A percentile compares a stretch with the other conserved stretches of the same genome.
These are phyloP conservation scores for Caenorhabditis virilis DNA, from an alignment of 2,888 invertebrate species.

Conservation along the genomic window DNA sequence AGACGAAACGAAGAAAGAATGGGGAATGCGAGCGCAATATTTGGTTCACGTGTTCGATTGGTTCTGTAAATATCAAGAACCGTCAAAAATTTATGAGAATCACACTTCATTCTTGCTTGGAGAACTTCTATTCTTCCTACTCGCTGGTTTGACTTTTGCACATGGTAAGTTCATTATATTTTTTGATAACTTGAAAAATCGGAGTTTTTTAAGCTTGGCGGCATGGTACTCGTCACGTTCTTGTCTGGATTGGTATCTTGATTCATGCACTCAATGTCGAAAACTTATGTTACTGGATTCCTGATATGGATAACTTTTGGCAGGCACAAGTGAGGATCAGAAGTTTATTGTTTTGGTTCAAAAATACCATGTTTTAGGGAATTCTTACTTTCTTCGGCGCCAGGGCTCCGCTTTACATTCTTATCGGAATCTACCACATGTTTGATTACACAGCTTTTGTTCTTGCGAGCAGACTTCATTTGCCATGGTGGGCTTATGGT, in stretches of 20 bases:
- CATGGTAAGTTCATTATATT: slow-evolving; percentile 70
- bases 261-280: slow-evolving; percentile 80
- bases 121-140: slow-evolving; percentile 75
- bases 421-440: slow-evolving; percentile 75
- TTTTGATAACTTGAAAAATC: slow-evolving; percentile 1
- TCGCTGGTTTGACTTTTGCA: slow-evolving; percentile 76
- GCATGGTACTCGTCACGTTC: slow-evolving; percentile 79
- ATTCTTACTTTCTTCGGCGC: slow-evolving; percentile 78
- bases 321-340: too few relatives aligned
- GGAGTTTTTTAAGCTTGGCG: slow-evolving; percentile 73
- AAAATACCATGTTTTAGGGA: too few relatives aligned
- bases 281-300: slow-evolving; percentile 77
- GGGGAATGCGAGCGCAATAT: slow-evolving; percentile 55
- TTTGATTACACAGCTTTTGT: slow-evolving; percentile 73
- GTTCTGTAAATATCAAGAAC: slow-evolving; percentile 66
- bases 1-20: slow-evolving; percentile 54
- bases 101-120: slow-evolving; percentile 76
- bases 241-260: slow-evolving; percentile 79
- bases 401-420: slow-evolving; percentile 79
- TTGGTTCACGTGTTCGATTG: slow-evolving; percentile 63
- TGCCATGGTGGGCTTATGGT: slow-evolving; percentile 72
- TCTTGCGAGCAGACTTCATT: slow-evolving; percentile 70
- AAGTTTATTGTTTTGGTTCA: too few relatives aligned
- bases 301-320: slow-evolving; percentile 84
- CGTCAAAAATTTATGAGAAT: slow-evolving; percentile 59